A percentile compares a stretch with the other conserved stretches of the same genome.
Evolutionary conservation across 2,888 invertebrate species (phyloP).

Genomic region (Alitta virens): DNA sequence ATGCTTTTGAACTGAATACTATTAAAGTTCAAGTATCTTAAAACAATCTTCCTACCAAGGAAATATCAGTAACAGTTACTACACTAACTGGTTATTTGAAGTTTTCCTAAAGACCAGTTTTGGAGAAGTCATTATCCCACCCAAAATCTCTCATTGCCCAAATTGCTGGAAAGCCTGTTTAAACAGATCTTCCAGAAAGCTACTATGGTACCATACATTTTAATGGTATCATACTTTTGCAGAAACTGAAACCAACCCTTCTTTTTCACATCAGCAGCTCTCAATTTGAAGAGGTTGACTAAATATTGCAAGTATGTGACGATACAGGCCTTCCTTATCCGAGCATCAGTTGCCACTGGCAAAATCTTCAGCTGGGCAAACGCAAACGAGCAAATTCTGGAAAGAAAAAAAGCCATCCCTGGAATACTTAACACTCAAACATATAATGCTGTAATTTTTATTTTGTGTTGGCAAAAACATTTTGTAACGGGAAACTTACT

Average conservation of each 20-base stretch:
- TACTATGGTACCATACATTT: no score
- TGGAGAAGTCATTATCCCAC: no score
- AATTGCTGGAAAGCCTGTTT: background rate
- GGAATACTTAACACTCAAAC: background rate
- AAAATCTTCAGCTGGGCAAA: slow-evolving; percentile 31
- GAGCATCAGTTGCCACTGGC: slow-evolving; percentile 28
- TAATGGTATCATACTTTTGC: no score
- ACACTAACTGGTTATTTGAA: no score
- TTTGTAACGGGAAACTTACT: slow-evolving; percentile 23
- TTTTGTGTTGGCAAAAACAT: no score
- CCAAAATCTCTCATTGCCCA: no score
- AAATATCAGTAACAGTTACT: no score
- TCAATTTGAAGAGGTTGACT: slow-evolving; percentile 30
- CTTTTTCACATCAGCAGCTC: slow-evolving; percentile 23
- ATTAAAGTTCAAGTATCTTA: no score
- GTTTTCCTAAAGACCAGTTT: no score
- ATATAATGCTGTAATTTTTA: no score
- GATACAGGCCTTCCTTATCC: slow-evolving; percentile 30
- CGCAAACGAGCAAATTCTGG: slow-evolving; percentile 34
- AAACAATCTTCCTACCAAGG: no score
- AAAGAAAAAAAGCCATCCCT: background rate
- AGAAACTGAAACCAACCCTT: slow-evolving; percentile 32
- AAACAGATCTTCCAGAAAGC: background rate
- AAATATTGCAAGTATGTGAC: slow-evolving; percentile 36
- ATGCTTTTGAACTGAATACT: no score